Conservation (phyloP, 2,888 invertebrate genomes). For the Eledone cirrhosa region DNA sequence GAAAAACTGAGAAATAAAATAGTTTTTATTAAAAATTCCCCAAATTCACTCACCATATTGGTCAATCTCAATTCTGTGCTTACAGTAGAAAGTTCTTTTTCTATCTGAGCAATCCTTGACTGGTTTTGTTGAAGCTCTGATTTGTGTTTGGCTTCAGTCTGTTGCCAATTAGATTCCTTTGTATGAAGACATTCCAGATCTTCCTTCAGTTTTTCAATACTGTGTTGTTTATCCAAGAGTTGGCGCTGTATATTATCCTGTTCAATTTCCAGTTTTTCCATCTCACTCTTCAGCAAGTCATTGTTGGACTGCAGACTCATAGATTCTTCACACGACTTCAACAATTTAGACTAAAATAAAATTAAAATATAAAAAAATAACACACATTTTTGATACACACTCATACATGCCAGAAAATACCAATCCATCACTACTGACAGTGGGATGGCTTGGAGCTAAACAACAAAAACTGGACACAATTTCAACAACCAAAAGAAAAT, state of each 20-base stretch:
- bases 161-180: conserved; percentile 11
- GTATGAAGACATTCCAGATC: neutral
- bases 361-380: too few relatives aligned
- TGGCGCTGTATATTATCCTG: conserved; percentile 12
- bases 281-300: conserved; percentile 17
- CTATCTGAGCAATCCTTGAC: neutral
- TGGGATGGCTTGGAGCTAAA: too few relatives aligned
- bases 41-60: neutral
- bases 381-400: too few relatives aligned
- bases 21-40: too few relatives aligned
- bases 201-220: conserved; percentile 1
- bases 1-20: too few relatives aligned
- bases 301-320: neutral
- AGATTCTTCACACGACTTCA: neutral
- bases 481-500: too few relatives aligned
- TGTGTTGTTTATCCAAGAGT: neutral
- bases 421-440: too few relatives aligned
- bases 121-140: neutral
- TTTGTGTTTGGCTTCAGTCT: conserved; percentile 6
- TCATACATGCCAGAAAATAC: too few relatives aligned
- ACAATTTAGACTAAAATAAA: conserved; percentile 16
- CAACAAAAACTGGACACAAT: too few relatives aligned
- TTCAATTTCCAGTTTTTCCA: conserved; percentile 13
- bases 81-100: neutral
- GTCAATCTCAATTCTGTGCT: conserved; percentile 15